Evolutionary conservation across 1,140 invertebrate genomes (phyloP), one percentile per base, ranked within the genome.

Genomic region (Dolichoris vasculosae): DNA sequence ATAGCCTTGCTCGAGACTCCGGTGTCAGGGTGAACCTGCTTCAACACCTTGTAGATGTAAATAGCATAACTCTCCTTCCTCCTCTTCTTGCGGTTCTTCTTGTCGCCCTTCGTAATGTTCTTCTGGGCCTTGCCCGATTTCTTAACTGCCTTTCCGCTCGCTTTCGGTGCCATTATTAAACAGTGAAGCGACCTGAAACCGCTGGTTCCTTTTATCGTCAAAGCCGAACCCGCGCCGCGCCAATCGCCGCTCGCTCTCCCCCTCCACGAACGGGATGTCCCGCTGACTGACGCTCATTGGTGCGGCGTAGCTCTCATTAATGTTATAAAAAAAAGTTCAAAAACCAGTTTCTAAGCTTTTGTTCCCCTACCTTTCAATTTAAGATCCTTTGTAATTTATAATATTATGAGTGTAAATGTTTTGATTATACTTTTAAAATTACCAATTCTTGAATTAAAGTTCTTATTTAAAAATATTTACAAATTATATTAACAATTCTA

Each of bases 21-120:
- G 1, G 75, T 76, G 46, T 95, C 94, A 76, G 95, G 94, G 87
- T 95, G 94, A 2, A 96, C 95, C 89, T 96, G 95, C 88, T 96
- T 96, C 88, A 97, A 88, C n/a, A 97, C 94, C 88, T 96, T 96
- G 92, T 95, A 96, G 43, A 96, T 94, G 92, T 96, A 97, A 84
- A 96, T 95, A 0, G 94, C 94, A 93, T 96, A 97, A 84, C 93
- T 95, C 89, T 96, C 95, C 93, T 95, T 96, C 93, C 94, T 94
- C 91, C 94, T 94, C 92, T 94, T 94, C 86, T 93, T 94, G 78
- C 94, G 95, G 94, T 89, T 94, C 86, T 95, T 95, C 91, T 93
- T 94, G 79, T 94, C 93, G n/a, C 88, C 90, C 73, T 94, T 94
- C 17, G 92, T 92, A 69, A 95, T 94, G 83, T 94, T 94, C 88